A percentile compares a stretch with the other conserved stretches of the same genome.
Evolutionary conservation across 2,888 invertebrate species (phyloP).

Genomic region (Lycaena phlaeas): DNA sequence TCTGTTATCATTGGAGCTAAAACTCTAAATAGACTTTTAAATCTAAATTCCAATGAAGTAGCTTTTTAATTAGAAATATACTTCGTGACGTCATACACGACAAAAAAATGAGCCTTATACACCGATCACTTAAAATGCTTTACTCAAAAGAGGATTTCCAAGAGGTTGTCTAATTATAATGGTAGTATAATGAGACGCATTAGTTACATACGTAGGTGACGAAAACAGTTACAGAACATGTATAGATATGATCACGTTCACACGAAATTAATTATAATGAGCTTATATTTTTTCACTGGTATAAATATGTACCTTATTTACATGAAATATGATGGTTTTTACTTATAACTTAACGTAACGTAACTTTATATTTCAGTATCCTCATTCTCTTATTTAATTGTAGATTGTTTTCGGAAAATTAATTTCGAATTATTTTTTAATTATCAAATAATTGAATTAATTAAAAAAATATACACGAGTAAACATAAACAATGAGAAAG

Average conservation of each 20-base stretch:
- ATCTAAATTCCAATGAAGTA: too few species aligned
- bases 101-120: too few species aligned
- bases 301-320: not conserved
- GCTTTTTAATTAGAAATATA: too few species aligned
- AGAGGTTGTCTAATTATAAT: not conserved
- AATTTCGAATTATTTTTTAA: not conserved
- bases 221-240: not conserved
- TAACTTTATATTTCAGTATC: not conserved
- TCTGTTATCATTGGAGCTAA: too few species aligned
- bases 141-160: too few species aligned
- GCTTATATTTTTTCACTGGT: not conserved
- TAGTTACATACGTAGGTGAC: not conserved
- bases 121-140: too few species aligned
- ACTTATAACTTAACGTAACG: not conserved
- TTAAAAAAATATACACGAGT: not conserved
- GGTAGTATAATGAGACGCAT: not conserved
- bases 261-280: not conserved
- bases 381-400: not conserved
- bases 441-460: constrained; percentile 1
- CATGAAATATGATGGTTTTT: not conserved
- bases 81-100: too few species aligned
- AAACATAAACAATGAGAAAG: too few species aligned
- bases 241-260: not conserved
- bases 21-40: too few species aligned
- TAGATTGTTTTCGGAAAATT: not conserved